phyloP scores from a whole-genome alignment of 2,888 invertebrate species.

The Furcula furcula region DNA sequence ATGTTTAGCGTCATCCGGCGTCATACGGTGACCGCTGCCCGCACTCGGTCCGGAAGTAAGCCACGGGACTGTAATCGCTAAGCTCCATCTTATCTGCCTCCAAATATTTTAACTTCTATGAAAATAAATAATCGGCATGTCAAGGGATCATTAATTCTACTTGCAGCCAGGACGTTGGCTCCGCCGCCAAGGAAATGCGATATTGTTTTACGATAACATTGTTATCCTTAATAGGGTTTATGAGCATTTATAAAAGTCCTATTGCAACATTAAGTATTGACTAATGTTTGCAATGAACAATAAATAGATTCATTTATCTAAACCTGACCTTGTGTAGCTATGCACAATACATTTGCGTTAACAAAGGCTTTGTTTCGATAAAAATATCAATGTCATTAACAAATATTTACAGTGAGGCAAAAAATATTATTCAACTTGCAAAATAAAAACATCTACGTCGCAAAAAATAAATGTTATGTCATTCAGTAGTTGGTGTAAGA shows the following conservation, averaged over 20 bases:
- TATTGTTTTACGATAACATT: slow-evolving; percentile 47
- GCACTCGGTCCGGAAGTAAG: slow-evolving; percentile 60
- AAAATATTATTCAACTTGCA: not conserved
- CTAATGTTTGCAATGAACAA: slow-evolving; percentile 15
- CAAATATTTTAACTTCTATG: slow-evolving; percentile 45
- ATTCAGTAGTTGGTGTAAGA: slow-evolving; percentile 32
- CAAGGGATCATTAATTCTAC: slow-evolving; percentile 63
- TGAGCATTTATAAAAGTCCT: slow-evolving; percentile 29
- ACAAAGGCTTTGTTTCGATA: not conserved
- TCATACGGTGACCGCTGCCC: slow-evolving; percentile 43
- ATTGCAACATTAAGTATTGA: slow-evolving; percentile 23
- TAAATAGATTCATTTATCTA: slow-evolving; percentile 2
- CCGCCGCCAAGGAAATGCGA: slow-evolving; percentile 43
- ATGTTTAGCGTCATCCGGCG: slow-evolving; percentile 72
- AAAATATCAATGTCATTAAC: not conserved
- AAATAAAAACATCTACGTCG: slow-evolving; percentile 17
- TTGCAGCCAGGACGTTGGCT: slow-evolving; percentile 57
- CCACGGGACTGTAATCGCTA: slow-evolving; percentile 60
- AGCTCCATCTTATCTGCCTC: slow-evolving; percentile 49
- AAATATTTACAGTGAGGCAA: not conserved
- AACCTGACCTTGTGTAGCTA: slow-evolving; percentile 5
- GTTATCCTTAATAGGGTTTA: slow-evolving; percentile 40
- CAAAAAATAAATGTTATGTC: slow-evolving; percentile 30
- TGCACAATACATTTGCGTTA: not conserved
- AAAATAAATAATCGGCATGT: slow-evolving; percentile 43